Conservation (phyloP, 92 coral and sea anemone genomes). For the Desmophyllum pertusum region DNA sequence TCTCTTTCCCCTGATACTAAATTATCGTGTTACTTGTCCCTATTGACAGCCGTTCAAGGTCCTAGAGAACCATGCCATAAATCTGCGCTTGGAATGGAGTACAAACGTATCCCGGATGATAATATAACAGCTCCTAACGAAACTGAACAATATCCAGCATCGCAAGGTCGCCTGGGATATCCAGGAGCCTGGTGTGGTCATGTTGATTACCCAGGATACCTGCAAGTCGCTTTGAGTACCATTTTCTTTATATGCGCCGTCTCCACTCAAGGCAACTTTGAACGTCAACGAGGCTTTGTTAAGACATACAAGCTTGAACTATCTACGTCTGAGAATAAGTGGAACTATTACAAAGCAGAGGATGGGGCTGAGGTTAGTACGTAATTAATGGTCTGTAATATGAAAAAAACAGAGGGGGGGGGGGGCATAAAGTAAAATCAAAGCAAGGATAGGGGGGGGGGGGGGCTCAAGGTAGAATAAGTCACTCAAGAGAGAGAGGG, state of each 20-base stretch:
- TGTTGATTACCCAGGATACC: neutral
- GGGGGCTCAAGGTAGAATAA: too few species aligned
- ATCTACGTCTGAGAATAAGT: neutral
- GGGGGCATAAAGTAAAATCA: neutral
- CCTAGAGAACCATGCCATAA: neutral
- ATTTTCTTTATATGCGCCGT: constrained; percentile 13
- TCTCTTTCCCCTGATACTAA: neutral
- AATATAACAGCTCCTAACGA: neutral
- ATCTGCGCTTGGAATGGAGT: constrained; percentile 15
- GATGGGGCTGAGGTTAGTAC: neutral
- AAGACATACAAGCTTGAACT: neutral
- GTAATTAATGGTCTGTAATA: neutral
- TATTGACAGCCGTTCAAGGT: neutral
- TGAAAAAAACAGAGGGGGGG: too few species aligned
- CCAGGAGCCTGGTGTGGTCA: neutral
- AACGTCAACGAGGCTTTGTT: neutral
- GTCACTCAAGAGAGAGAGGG: too few species aligned
- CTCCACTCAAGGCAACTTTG: constrained; percentile 20
- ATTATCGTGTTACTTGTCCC: neutral
- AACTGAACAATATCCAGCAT: neutral
- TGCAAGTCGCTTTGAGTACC: neutral
- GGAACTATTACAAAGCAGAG: constrained; percentile 8
- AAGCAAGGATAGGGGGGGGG: neutral
- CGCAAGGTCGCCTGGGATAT: neutral
- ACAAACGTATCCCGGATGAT: neutral